Evolutionary conservation across 2,888 invertebrate species (phyloP), one percentile per base, ranked within the genome.

Genomic region (Trichogramma dendrolimi): DNA sequence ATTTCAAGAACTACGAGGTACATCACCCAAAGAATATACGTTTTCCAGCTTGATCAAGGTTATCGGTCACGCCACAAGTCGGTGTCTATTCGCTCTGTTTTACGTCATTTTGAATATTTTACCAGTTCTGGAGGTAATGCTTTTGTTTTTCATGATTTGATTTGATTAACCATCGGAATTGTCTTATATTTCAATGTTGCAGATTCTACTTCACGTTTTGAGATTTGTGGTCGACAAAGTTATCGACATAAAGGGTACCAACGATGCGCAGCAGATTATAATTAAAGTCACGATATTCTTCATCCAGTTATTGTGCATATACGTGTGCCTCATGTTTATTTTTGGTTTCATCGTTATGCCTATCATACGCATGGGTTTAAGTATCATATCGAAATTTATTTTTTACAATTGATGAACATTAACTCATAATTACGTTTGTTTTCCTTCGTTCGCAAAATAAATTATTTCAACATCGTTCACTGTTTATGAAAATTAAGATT

Each of bases 261-360:
- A 64, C 7, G 71, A 74, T 53, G 56, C 67, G 49, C 71, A 67
- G 39, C 75, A 77, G 58, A 67, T 70, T 48, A 53, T 69, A 4
- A 53, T 72, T 0, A 77, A 76, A 62, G 72, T 69, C 40, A 41
- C 67, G 4, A 68, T 77, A 51, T 69, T 78, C 39, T 63, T 66
- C n/a, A 51, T 72, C 5, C 74, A 78, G 67, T 58, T 77, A 48
- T 58, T 74, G 39, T 71, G 73, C 43, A 67, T 78, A 39, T 76
- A 73, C 55, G 40, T 75, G 6, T 73, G 72, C 60, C 67, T 78
- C 14, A 64, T 71, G 41, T 76, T 76, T 52, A 74, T 77, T 60
- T 71, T 77, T 44, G 72, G 72, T 27, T 73, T 71, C 11, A 72
- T 78, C 50, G 68, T 77, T n/a, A 56, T 71, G 11, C 78, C 78